Percentiles rank a stretch among this genome's conserved stretches.
These are phyloP conservation scores for Rhinophrynus dorsalis DNA, from an alignment of 2,797 vertebrate species.

Conservation along the genomic window DNA sequence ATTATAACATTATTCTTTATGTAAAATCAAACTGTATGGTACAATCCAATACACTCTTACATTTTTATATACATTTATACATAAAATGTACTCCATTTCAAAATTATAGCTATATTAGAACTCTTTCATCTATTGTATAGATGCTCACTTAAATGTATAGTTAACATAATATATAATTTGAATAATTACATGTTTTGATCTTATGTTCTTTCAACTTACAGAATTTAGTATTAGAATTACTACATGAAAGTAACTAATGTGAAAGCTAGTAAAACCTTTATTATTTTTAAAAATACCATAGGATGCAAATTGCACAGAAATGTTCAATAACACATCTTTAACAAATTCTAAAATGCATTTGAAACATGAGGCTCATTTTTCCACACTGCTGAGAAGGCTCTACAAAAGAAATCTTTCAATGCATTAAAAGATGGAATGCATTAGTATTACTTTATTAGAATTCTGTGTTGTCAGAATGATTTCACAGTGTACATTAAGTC, in stretches of 20 bases:
- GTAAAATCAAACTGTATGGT: too few species aligned
- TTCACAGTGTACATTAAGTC: too few species aligned
- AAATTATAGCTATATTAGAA: constrained; percentile 9
- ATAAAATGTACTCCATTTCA: too few species aligned
- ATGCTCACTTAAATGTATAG: background rate
- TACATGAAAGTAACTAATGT: constrained; percentile 10
- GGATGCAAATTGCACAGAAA: background rate
- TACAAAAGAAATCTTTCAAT: background rate
- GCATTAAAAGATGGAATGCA: too few species aligned
- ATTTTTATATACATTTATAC: too few species aligned
- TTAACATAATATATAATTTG: constrained; percentile 5
- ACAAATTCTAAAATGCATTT: background rate
- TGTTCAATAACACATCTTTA: constrained; percentile 4
- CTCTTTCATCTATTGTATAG: constrained; percentile 13
- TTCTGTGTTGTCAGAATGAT: too few species aligned
- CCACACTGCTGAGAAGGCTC: background rate
- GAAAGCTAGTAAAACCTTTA: constrained; percentile 11
- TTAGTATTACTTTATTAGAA: too few species aligned
- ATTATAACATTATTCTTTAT: too few species aligned
- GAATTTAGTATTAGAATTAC: constrained; percentile 17
- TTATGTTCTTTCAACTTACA: background rate
- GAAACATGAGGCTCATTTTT: background rate
- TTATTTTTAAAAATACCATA: background rate
- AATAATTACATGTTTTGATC: background rate
- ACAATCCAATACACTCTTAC: too few species aligned